Conservation (phyloP, 2,113 vertebrate genomes). For the Aptenodytes forsteri region DNA sequence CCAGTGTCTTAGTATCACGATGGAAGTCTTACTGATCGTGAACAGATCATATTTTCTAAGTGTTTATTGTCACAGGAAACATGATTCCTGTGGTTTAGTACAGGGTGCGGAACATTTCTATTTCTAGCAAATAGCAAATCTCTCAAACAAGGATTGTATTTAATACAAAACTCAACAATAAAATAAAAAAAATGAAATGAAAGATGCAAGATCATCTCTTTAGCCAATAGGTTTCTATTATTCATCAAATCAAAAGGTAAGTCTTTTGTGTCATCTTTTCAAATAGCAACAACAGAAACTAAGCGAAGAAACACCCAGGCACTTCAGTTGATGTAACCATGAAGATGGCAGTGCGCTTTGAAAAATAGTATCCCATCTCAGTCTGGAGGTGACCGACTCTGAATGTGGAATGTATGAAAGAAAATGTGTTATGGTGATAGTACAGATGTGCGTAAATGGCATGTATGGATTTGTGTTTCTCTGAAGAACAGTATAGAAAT, state of each 20-base stretch:
- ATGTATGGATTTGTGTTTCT: background rate
- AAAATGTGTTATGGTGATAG: background rate
- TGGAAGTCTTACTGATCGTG: background rate
- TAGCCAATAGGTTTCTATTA: background rate
- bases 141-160: background rate
- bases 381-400: background rate
- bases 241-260: background rate
- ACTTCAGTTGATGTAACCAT: background rate
- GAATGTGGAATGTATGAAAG: background rate
- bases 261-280: background rate
- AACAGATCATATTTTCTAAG: background rate
- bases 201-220: background rate
- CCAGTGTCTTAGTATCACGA: background rate
- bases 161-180: background rate
- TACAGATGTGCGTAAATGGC: background rate
- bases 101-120: background rate
- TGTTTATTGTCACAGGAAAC: background rate
- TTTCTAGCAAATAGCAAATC: background rate
- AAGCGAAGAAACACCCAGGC: background rate
- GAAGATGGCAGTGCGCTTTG: background rate
- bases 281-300: background rate
- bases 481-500: background rate
- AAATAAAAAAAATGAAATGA: too few relatives aligned
- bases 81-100: background rate
- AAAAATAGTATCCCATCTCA: background rate